These are phyloP conservation scores for Potamarius usumacintae DNA, from an alignment of 2,113 vertebrate species.

Conservation along the genomic window DNA sequence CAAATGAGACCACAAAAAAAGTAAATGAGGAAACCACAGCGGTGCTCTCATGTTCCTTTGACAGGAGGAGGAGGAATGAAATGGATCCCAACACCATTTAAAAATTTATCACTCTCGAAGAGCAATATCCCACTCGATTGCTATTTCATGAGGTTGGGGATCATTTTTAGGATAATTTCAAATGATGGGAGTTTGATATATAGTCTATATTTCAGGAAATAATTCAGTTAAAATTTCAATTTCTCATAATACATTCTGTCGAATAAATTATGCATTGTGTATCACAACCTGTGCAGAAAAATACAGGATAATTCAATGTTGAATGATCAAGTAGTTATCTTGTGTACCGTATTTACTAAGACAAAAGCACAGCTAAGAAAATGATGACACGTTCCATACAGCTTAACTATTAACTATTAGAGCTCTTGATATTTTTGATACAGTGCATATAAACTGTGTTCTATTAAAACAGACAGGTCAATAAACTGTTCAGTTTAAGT, in stretches of 20 bases:
- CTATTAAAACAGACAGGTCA: background rate
- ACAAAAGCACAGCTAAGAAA: background rate
- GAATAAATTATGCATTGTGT: background rate
- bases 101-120: constrained; percentile 23
- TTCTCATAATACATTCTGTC: background rate
- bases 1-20: background rate
- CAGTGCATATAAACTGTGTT: background rate
- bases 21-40: constrained; percentile 3
- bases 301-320: background rate
- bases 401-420: background rate
- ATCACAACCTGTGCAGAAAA: background rate
- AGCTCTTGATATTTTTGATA: too few relatives aligned
- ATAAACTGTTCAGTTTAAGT: background rate
- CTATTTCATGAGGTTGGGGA: background rate
- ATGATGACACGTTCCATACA: background rate
- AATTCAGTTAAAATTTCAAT: background rate
- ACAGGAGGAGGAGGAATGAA: background rate
- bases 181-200: background rate
- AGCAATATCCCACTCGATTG: constrained; percentile 10
- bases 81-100: constrained; percentile 24
- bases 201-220: background rate
- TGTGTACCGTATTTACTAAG: background rate
- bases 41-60: constrained; percentile 34
- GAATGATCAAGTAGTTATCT: background rate
- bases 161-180: background rate